phyloP scores from a whole-genome alignment of 2,113 vertebrate genomes.

The Rhinichthys klamathensis region DNA sequence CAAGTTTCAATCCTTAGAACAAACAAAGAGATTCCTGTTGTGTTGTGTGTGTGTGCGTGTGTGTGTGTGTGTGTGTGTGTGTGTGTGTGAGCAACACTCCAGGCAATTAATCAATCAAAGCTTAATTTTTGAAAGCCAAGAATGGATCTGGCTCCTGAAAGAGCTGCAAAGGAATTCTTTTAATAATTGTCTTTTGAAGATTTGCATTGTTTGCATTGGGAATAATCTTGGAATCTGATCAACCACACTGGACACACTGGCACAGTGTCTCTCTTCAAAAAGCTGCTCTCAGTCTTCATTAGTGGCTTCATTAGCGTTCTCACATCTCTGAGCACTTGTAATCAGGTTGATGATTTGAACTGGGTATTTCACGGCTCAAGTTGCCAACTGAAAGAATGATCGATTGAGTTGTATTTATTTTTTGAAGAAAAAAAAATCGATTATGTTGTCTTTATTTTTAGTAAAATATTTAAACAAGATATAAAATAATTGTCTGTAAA shows the following conservation, averaged over 20 bases:
- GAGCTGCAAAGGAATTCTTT: not conserved
- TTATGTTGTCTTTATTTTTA: not conserved
- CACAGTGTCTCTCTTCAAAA: slow-evolving; percentile 6
- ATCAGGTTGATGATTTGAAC: slow-evolving; percentile 29
- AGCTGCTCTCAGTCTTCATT: slow-evolving; percentile 27
- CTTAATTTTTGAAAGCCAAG: not conserved
- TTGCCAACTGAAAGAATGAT: not conserved
- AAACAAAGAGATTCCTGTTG: slow-evolving; percentile 19
- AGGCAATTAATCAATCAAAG: slow-evolving; percentile 18
- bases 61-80: slow-evolving; percentile 39
- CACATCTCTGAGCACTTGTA: slow-evolving; percentile 40
- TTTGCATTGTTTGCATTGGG: slow-evolving; percentile 20
- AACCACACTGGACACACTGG: not conserved
- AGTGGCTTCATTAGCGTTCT: slow-evolving; percentile 35
- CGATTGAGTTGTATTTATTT: not conserved
- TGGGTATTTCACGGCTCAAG: slow-evolving; percentile 13
- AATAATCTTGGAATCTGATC: slow-evolving; percentile 12
- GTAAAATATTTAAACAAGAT: not conserved
- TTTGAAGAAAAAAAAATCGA: not conserved
- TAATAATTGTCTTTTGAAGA: slow-evolving; percentile 22
- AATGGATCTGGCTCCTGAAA: slow-evolving; percentile 11
- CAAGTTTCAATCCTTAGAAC: slow-evolving; percentile 25
- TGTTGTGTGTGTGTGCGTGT: slow-evolving; percentile 18
- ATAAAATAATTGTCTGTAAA: not conserved
- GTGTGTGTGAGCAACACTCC: slow-evolving; percentile 35